Percentiles rank a stretch among this genome's conserved stretches.
These are phyloP conservation scores for Bathynomus jamesi DNA, from an alignment of 1,140 invertebrate species.

Conservation along the genomic window DNA sequence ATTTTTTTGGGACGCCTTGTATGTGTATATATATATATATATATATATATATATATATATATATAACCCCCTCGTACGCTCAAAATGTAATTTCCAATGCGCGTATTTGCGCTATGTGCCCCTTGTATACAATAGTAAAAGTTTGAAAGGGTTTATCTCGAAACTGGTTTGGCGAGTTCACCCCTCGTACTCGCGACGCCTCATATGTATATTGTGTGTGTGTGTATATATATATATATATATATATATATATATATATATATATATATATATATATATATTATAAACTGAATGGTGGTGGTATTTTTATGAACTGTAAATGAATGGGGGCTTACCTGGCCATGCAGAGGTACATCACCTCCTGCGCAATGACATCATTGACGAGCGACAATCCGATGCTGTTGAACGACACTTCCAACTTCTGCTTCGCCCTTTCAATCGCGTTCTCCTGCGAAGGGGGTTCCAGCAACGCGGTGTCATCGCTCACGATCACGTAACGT, in stretches of 20 bases:
- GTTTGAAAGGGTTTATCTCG: no score
- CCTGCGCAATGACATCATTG: constrained; percentile 4
- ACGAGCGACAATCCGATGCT: constrained; percentile 7
- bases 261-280: constrained; percentile 3
- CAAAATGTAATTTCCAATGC: no score
- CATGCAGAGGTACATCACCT: constrained; percentile 8
- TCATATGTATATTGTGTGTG: no score
- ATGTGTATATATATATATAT: no score
- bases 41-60: no score
- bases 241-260: constrained; percentile 5
- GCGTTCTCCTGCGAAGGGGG: neutral
- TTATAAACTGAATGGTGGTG: no score
- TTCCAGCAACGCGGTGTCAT: constrained; percentile 4
- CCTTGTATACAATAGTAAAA: no score
- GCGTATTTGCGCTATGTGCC: no score
- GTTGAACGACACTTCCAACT: constrained; percentile 6
- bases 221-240: constrained; percentile 11
- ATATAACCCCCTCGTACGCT: no score
- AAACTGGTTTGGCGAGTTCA: no score
- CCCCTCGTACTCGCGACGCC: no score
- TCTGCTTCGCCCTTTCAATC: constrained; percentile 2
- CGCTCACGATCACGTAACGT: constrained; percentile 13
- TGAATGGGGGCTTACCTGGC: constrained; percentile 1
- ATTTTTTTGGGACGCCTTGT: no score
- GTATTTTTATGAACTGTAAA: neutral